phyloP scores from a whole-genome alignment of 2,113 vertebrate species.

The Orthonyx spaldingii region DNA sequence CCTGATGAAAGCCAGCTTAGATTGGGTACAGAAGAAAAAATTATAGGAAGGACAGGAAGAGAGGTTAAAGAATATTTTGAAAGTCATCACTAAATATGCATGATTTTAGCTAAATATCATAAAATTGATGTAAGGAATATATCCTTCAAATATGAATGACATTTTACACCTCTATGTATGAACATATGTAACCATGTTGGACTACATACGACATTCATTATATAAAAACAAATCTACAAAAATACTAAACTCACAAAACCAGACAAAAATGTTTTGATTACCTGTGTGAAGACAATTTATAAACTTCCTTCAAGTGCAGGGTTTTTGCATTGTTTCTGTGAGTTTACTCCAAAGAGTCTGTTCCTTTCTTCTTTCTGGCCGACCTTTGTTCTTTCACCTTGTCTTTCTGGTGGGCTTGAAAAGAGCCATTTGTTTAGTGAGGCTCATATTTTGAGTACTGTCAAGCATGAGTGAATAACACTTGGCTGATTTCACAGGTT shows the following conservation, averaged over 20 bases:
- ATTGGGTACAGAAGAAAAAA: not conserved
- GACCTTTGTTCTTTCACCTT: not conserved
- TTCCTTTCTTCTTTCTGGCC: not conserved
- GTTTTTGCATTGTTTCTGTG: not conserved
- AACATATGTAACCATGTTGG: not conserved
- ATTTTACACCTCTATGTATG: fast-evolving
- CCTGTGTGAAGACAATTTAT: not conserved
- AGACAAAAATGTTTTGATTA: not conserved
- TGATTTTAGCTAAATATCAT: not conserved
- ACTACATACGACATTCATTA: not conserved
- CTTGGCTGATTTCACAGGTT: not conserved
- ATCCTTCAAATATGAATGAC: not conserved
- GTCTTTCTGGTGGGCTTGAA: not conserved
- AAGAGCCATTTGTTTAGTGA: not conserved
- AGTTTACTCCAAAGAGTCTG: not conserved
- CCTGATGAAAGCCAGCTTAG: not conserved
- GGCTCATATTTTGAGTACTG: not conserved
- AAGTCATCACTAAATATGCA: not conserved
- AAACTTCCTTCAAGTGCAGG: not conserved
- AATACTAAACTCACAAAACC: not conserved
- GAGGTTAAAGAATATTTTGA: not conserved
- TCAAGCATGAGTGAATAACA: not conserved
- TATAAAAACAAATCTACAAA: not conserved
- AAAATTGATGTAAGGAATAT: not conserved
- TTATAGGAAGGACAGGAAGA: not conserved